Base-by-base conservation (phyloP, 2,797 vertebrate species). In the Notolepis coatsorum region DNA sequence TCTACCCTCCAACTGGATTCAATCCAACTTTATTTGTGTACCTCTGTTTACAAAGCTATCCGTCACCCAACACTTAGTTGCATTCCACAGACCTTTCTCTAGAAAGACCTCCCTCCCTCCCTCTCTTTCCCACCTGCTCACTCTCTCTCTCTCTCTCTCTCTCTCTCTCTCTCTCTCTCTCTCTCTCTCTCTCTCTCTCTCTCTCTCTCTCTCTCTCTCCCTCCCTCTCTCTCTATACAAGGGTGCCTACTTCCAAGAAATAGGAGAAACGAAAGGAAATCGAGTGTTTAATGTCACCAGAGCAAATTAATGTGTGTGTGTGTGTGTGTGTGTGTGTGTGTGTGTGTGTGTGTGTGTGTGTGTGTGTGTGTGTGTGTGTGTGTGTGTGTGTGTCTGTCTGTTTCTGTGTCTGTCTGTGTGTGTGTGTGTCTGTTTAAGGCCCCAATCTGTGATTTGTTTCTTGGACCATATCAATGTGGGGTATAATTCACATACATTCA, bases 1-100 rank as follows among this genome's bases (percentile, higher is more conserved):
- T n/a, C n/a, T n/a, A n/a, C 17, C 42, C 17, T 48, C 65, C 68
- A 24, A 7, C 78, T 75, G 80, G 62, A 61, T 65, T 60, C 59
- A 63, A 24, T 77, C 68, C 74, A 72, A 17, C 62, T 53, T 51
- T 79, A 68, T 84, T 84, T 87, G 77, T 79, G 17, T 27, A 49
- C 62, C 21, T 31, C 28, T 71, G 77, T 87, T 84, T 83, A 77
- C 71, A 35, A 18, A 80, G 54, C 43, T 28, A 52, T 81, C 68
- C 39, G 6, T 87, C 81, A 79, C 37, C 51, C 4, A 24, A n/a
- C 15, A 65, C 69, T 68, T 66, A 74, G 46, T 7, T 4, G 30
- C 77, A 72, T 84, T 85, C 81, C 79, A 37, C 61, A 28, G 73
- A 49, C 31, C 30, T 46, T 30, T 56, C 48, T 25, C 23, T 61